Conservation (phyloP, 2,113 vertebrate genomes). For the Baryphthengus martii region DNA sequence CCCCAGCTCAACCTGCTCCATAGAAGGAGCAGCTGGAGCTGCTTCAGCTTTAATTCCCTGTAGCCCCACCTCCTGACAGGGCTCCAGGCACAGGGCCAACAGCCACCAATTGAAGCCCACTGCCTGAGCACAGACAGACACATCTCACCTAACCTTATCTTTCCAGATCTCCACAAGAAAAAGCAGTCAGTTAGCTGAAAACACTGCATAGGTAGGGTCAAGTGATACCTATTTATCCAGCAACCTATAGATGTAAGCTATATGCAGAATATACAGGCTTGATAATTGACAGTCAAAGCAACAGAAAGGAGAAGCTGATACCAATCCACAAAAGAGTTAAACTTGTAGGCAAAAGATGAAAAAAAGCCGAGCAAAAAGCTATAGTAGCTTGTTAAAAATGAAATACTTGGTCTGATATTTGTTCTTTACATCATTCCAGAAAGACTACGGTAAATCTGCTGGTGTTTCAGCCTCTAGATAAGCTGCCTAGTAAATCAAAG, state of each 20-base stretch:
- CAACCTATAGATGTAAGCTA: not conserved
- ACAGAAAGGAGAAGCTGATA: not conserved
- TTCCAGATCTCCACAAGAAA: not conserved
- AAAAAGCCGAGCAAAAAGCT: not conserved
- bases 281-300: not conserved
- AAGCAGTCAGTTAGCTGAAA: not conserved
- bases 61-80: not conserved
- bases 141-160: not conserved
- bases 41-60: not conserved
- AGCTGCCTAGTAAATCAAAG: constrained; percentile 45
- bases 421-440: constrained; percentile 20
- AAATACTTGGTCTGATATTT: not conserved
- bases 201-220: not conserved
- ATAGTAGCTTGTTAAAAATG: not conserved
- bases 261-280: not conserved
- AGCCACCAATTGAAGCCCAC: not conserved
- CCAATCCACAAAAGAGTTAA: not conserved
- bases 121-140: not conserved
- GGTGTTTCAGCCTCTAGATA: constrained; percentile 32
- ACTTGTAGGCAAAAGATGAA: not conserved
- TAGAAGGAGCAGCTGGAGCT: not conserved
- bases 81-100: not conserved
- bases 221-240: not conserved
- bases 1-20: not conserved
- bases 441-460: not conserved